Conservation (phyloP, 2,797 vertebrate genomes). For the Sebastes flavidus region DNA sequence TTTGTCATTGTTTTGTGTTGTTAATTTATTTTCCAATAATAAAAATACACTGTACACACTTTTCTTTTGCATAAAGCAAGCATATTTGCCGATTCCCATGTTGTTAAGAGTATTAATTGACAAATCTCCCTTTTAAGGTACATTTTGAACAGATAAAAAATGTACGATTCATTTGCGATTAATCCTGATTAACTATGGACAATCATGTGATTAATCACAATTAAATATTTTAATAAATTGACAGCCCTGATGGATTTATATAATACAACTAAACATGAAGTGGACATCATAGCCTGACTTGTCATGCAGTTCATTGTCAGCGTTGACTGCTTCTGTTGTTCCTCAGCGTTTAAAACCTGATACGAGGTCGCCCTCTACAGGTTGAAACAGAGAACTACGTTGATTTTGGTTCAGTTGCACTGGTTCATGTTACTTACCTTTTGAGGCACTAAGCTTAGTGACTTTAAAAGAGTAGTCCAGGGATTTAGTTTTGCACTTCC, state of each 20-base stretch:
- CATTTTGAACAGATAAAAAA: no score
- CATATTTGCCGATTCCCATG: no score
- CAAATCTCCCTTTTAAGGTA: no score
- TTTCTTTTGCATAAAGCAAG: no score
- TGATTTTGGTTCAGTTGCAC: not conserved
- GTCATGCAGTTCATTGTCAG: not conserved
- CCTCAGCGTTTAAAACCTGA: not conserved
- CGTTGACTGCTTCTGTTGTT: no score
- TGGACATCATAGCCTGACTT: not conserved
- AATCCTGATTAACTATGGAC: no score
- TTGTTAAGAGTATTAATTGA: no score
- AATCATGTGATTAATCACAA: no score
- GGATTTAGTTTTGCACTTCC: not conserved
- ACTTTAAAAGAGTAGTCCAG: not conserved
- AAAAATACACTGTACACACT: fast-evolving
- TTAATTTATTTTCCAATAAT: no score
- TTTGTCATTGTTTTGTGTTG: no score
- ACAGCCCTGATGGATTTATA: not conserved
- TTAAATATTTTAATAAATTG: no score
- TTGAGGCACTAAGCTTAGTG: not conserved
- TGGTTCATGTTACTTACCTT: not conserved
- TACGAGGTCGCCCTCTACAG: constrained; percentile 58
- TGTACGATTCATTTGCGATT: fast-evolving
- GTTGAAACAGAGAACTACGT: constrained; percentile 18
- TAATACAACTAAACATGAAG: not conserved